Conservation (phyloP, 2,113 vertebrate genomes). For the Taxidea taxus region DNA sequence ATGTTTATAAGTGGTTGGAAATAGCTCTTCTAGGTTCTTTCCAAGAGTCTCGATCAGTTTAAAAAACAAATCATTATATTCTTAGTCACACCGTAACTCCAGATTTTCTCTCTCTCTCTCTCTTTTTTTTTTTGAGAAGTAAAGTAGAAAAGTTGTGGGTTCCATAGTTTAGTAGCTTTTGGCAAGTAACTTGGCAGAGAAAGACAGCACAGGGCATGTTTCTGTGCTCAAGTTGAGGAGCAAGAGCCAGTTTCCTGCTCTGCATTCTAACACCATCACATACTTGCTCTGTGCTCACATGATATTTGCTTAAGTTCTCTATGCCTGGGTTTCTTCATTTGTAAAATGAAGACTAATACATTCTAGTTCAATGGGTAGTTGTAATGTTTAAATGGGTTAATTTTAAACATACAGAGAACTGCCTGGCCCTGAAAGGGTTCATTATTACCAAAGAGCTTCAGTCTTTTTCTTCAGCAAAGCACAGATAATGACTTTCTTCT, state of each 20-base stretch:
- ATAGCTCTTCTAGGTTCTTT: not conserved
- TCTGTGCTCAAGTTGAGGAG: not conserved
- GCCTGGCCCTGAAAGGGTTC: not conserved
- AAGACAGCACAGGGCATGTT: not conserved
- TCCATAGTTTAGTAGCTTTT: not conserved
- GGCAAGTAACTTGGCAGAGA: not conserved
- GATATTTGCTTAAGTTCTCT: not conserved
- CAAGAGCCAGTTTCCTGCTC: not conserved
- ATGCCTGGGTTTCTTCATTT: not conserved
- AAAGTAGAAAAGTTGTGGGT: not conserved
- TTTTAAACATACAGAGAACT: not conserved
- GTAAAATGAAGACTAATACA: not conserved
- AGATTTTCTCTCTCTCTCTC: not conserved
- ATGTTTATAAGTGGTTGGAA: not conserved
- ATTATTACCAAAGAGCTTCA: not conserved
- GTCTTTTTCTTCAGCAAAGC: not conserved
- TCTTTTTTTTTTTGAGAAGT: not conserved
- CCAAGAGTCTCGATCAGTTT: not conserved
- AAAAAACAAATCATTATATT: slow-evolving; percentile 16
- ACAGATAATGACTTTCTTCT: not conserved
- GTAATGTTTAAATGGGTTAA: not conserved
- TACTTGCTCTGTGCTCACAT: not conserved
- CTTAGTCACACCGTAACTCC: not conserved
- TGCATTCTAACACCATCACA: not conserved
- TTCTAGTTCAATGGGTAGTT: not conserved